Percentiles rank a stretch among this genome's conserved stretches.
These are phyloP conservation scores for Zingel zingel DNA, from an alignment of 2,113 vertebrate species.

Conservation along the genomic window DNA sequence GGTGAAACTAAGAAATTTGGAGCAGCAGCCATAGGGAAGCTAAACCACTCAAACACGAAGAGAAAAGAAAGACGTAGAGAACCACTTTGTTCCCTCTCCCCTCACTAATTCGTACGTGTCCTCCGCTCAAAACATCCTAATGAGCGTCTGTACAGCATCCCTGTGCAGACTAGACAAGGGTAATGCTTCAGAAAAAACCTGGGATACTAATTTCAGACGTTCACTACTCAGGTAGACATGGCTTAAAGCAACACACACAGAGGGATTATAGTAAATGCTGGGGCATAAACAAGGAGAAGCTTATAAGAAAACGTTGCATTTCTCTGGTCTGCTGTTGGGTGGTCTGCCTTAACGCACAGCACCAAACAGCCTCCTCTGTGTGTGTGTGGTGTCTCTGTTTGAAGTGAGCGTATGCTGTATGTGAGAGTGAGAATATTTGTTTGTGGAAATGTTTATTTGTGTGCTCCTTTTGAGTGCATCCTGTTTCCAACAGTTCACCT, in stretches of 20 bases:
- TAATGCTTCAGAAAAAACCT: conserved; percentile 6
- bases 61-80: conserved; percentile 8
- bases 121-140: conserved; percentile 44
- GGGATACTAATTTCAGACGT: conserved; percentile 33
- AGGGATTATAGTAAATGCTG: conserved; percentile 45
- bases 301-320: conserved; percentile 44
- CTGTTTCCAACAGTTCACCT: conserved; percentile 56
- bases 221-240: conserved; percentile 27
- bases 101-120: conserved; percentile 2
- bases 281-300: conserved; percentile 59
- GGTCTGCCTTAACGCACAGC: conserved; percentile 63
- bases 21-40: conserved; percentile 17
- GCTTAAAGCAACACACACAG: conserved; percentile 34
- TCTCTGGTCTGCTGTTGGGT: conserved; percentile 70
- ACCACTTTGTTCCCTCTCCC: not conserved
- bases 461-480: conserved; percentile 48
- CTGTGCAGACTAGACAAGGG: not conserved
- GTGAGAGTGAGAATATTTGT: conserved; percentile 65
- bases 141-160: conserved; percentile 24
- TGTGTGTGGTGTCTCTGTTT: conserved; percentile 41
- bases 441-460: conserved; percentile 58
- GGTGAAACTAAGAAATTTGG: conserved; percentile 38
- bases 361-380: conserved; percentile 42
- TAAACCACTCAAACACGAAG: conserved; percentile 40
- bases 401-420: conserved; percentile 41